A percentile compares a stretch with the other conserved stretches of the same genome.
These are phyloP conservation scores for Peromyscus eremicus DNA, from an alignment of 2,797 vertebrate species.

Conservation along the genomic window DNA sequence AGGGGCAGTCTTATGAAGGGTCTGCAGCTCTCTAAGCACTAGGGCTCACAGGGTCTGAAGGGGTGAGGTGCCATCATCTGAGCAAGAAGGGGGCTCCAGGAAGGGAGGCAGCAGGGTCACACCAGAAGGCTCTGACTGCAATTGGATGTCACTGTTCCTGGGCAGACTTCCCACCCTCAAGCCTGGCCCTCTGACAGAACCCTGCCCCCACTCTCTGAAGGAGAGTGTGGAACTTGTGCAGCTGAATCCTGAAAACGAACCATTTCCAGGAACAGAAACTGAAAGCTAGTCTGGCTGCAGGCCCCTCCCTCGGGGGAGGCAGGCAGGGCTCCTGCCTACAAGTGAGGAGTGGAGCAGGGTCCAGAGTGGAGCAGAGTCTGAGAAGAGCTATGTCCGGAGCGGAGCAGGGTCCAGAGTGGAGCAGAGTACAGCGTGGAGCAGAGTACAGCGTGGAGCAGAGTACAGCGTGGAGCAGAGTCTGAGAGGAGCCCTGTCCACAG, in stretches of 20 bases:
- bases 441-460: background rate
- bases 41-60: background rate
- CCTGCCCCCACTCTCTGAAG: background rate
- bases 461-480: too few relatives aligned
- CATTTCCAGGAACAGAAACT: conserved; percentile 38
- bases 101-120: background rate
- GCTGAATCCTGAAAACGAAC: background rate
- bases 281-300: background rate
- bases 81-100: background rate
- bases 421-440: background rate
- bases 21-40: background rate
- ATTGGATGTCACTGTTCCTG: background rate
- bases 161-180: background rate
- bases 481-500: too few relatives aligned
- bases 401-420: too few relatives aligned
- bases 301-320: background rate
- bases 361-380: background rate
- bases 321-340: background rate
- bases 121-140: too few relatives aligned
- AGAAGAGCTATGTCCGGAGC: too few relatives aligned
- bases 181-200: background rate
- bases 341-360: background rate
- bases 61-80: background rate
- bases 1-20: background rate
- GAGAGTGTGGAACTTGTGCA: too few relatives aligned